Base-by-base conservation (phyloP, 1,140 invertebrate genomes). In the Cherax destructor region DNA sequence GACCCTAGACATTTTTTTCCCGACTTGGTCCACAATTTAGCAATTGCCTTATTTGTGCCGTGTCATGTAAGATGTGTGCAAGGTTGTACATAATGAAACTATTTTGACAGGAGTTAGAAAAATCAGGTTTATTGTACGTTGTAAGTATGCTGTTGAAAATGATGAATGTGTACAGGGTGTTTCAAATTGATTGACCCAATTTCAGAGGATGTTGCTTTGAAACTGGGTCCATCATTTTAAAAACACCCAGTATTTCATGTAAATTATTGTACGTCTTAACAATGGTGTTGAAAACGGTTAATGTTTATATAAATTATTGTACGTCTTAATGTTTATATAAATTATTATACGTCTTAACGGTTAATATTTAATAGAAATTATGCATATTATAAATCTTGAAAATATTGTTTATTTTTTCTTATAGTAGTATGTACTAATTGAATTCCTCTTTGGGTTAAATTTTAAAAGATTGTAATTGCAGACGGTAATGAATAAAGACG, bases 31-130 rank as follows among this genome's bases (percentile, higher is more conserved):
- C 80, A 69, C 87, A 52, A 7, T 50, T 65, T 81, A 69, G 49
- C 78, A 80, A 80, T 81, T 88, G 87, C 87, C 87, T 88, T 88
- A 88, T 88, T 88, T 88, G 87, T 88, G 87, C 87, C 79, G 87
- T 69, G 87, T 80, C 61, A 78, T 83, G 87, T 72, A 83, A 88
- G 87, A 81, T 88, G 87, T 83, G 65, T 88, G 72, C 72, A 65
- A 74, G 65, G 72, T 81, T 88, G 87, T 88, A 88, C 49, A 88
- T 88, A 81, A 30, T 69, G 61, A 88, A 88, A 69, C 78, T 81
- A 88, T 80, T 88, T 88, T 80, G 72, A 81, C 79, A 65, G 61
- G 79, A 78, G 65, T 80, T 56, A 69, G 61, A 69, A 61, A 81
- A 81, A 61, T 77, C 21, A 13, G 50, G 74, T 77, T 41, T 77